A percentile compares a stretch with the other conserved stretches of the same genome.
phyloP scores from a whole-genome alignment of 2,113 vertebrate genomes.

The Cheilinus undulatus region DNA sequence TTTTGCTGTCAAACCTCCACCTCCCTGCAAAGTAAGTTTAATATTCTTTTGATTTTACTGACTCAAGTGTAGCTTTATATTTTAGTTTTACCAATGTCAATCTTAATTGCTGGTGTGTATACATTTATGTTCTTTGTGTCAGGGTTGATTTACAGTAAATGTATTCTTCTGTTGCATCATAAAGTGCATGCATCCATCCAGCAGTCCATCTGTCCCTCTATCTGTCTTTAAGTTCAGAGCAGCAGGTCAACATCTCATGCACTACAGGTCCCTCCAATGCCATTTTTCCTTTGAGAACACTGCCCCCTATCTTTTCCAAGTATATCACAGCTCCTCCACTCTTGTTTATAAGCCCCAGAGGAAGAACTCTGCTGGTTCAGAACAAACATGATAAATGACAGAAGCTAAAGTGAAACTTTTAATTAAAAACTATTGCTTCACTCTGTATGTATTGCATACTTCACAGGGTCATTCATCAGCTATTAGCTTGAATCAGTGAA shows the following conservation, averaged over 20 bases:
- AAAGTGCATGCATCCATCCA: too few species aligned
- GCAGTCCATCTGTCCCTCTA: too few species aligned
- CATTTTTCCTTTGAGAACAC: slow-evolving; percentile 75
- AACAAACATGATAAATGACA: slow-evolving; percentile 33
- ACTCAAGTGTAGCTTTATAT: too few species aligned
- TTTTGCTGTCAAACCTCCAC: too few species aligned
- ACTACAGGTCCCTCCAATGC: slow-evolving; percentile 1
- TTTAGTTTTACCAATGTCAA: too few species aligned
- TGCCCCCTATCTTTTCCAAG: slow-evolving; percentile 79
- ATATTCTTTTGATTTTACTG: too few species aligned
- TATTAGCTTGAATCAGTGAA: slow-evolving; percentile 72
- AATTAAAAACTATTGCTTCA: slow-evolving; percentile 67
- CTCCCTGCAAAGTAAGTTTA: too few species aligned
- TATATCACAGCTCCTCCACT: slow-evolving; percentile 7
- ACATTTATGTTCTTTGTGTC: too few species aligned
- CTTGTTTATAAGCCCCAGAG: neutral
- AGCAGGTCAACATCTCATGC: neutral
- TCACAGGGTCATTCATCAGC: slow-evolving; percentile 64
- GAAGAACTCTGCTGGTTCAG: neutral
- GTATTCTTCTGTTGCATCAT: too few species aligned
- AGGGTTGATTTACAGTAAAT: too few species aligned
- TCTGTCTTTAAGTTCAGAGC: neutral
- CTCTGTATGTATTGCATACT: slow-evolving; percentile 51
- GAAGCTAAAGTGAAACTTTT: slow-evolving; percentile 54
- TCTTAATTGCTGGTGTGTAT: too few species aligned